Evolutionary conservation across 2,888 invertebrate genomes (phyloP), one percentile per base, ranked within the genome.

Genomic region (Zonitis immaculata): DNA sequence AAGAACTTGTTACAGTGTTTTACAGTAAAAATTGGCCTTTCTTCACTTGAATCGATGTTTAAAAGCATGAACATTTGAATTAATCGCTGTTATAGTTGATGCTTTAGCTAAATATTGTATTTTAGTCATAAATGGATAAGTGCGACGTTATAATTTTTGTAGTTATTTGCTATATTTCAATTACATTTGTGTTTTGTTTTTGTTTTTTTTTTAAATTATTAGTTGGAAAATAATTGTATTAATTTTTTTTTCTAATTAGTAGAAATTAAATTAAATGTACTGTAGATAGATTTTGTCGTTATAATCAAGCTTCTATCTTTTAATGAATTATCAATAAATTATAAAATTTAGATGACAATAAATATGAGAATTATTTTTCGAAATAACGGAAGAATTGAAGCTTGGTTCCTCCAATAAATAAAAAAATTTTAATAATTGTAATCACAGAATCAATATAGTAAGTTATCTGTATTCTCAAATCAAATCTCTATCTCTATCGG

Each of bases 21-120:
- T 51, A 47, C 47, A 35, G 18, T 32, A n/a, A 49, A 55, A 51
- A 45, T 55, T 54, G 54, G 55, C 51, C 55, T 50, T 45, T 39
- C 9, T 20, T 51, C 49, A 55, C 49, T 54, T 51, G 46, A 55
- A 39, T 51, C 32, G 45, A 46, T 55, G 55, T 55, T 22, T 51
- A 55, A n/a, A n/a, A n/a, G 55, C 55, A 55, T 54, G 54, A 51
- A 47, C 39, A 51, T 47, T 48, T 55, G 55, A 48, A 5, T 55
- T 51, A 49, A 43, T 49, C 39, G 45, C 49, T 18, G 49, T 47
- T 26, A 47, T 48, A 51, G 49, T 45, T 51, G 18, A 35, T 42
- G 54, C 54, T 54, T 39, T 47, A 54, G 51, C 54, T 49, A 49
- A 49, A 39, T 35, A 54, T 47, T 54, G 54, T 54, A 54, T 35